phyloP scores from a whole-genome alignment of 2,797 vertebrate species.

The Brachyalestes nurse region DNA sequence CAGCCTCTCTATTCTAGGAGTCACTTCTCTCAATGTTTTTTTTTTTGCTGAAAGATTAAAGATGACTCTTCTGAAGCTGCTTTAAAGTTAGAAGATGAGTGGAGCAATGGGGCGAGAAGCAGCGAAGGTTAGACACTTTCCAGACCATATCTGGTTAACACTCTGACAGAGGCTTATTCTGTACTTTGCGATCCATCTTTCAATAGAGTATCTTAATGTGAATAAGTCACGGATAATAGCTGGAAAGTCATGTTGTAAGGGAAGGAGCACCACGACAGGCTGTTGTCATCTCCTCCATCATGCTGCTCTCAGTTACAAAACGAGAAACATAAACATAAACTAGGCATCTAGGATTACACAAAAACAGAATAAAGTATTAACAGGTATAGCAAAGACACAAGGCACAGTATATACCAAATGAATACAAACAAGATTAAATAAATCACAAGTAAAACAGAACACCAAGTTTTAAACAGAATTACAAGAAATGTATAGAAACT shows the following conservation, averaged over 20 bases:
- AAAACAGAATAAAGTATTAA: too few relatives aligned
- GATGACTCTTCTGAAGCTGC: conserved; percentile 7
- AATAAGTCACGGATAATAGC: conserved; percentile 52
- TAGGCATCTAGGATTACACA: too few relatives aligned
- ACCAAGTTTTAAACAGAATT: too few relatives aligned
- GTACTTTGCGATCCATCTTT: conserved; percentile 48
- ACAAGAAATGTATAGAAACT: too few relatives aligned
- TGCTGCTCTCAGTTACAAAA: neutral
- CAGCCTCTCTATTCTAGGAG: neutral
- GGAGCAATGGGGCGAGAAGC: neutral
- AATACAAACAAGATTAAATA: too few relatives aligned
- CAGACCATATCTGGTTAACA: conserved; percentile 36
- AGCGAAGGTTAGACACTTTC: neutral
- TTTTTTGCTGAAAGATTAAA: neutral
- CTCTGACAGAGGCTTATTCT: conserved; percentile 18
- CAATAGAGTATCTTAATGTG: conserved; percentile 41
- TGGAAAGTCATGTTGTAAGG: conserved; percentile 44
- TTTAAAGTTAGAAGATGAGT: conserved; percentile 3
- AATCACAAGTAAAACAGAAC: too few relatives aligned
- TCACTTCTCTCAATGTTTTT: neutral
- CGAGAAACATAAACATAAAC: too few relatives aligned
- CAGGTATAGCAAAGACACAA: too few relatives aligned
- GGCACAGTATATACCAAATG: too few relatives aligned
- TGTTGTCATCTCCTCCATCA: conserved; percentile 56
- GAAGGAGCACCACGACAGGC: conserved; percentile 40